Evolutionary conservation across 2,797 vertebrate species (phyloP).

Genomic region (Hippoglossus hippoglossus): DNA sequence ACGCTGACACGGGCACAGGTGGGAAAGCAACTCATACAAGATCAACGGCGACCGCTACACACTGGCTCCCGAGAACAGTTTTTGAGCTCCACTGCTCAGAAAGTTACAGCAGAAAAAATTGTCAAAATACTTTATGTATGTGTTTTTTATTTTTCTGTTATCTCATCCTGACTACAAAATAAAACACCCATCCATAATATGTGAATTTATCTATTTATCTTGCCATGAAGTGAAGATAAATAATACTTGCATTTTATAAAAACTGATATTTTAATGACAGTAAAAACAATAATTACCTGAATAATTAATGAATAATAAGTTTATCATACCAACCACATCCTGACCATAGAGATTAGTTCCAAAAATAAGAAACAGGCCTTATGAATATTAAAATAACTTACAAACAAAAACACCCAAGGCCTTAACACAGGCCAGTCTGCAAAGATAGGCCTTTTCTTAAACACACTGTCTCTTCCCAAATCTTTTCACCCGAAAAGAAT

Average conservation of each 20-base stretch:
- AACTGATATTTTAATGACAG: conserved; percentile 39
- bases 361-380: conserved; percentile 19
- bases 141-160: conserved; percentile 9
- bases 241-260: conserved; percentile 36
- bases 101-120: conserved; percentile 53
- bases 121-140: conserved; percentile 19
- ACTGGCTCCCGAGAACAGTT: conserved; percentile 26
- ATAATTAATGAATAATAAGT: conserved; percentile 44
- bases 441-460: conserved; percentile 50
- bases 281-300: conserved; percentile 1
- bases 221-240: conserved; percentile 39
- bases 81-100: conserved; percentile 55
- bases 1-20: conserved; percentile 68
- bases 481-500: conserved; percentile 59
- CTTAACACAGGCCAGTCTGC: conserved; percentile 48
- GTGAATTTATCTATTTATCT: conserved; percentile 27
- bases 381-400: conserved; percentile 42
- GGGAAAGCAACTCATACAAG: conserved; percentile 50
- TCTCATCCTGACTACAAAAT: conserved; percentile 30
- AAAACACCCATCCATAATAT: conserved; percentile 30
- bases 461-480: conserved; percentile 40
- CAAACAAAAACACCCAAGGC: conserved; percentile 44
- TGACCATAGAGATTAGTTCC: conserved; percentile 5
- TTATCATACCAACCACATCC: conserved; percentile 26
- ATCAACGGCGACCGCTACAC: conserved; percentile 20